A percentile compares a stretch with the other conserved stretches of the same genome.
Conservation (phyloP, 2,888 invertebrate species). For the Heliconius cydno region DNA sequence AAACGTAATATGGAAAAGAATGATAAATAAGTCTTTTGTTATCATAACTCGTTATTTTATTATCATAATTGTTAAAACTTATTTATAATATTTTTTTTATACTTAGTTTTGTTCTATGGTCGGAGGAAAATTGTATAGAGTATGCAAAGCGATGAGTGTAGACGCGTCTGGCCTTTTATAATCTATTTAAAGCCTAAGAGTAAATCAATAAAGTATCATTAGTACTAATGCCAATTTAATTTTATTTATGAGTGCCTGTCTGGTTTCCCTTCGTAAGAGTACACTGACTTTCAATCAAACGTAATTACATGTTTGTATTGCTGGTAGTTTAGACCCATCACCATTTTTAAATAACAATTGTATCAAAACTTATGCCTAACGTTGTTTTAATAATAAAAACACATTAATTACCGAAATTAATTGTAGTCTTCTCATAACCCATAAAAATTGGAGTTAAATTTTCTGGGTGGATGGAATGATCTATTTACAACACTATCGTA, state of each 20-base stretch:
- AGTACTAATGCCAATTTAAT: conserved; percentile 25
- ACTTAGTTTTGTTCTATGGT: not conserved
- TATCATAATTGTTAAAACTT: too few species aligned
- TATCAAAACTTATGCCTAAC: not conserved
- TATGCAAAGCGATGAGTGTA: conserved; percentile 3
- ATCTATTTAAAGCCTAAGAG: conserved; percentile 27
- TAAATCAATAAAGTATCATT: conserved; percentile 27
- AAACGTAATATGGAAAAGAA: too few species aligned
- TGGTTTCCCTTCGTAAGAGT: conserved; percentile 19
- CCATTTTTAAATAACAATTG: too few species aligned
- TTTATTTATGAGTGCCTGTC: conserved; percentile 24
- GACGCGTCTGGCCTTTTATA: conserved; percentile 1
- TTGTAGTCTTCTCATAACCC: too few species aligned
- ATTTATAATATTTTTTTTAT: too few species aligned
- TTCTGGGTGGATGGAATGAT: too few species aligned
- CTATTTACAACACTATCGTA: too few species aligned
- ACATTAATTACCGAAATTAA: too few species aligned
- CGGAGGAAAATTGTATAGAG: not conserved
- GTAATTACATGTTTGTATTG: not conserved
- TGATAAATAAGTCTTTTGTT: too few species aligned
- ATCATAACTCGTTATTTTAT: too few species aligned
- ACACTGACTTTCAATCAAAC: not conserved
- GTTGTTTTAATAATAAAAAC: not conserved
- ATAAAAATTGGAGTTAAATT: too few species aligned
- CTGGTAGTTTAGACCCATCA: not conserved